These are phyloP conservation scores for Copidosoma aretas DNA, from an alignment of 2,888 invertebrate genomes.

Conservation along the genomic window DNA sequence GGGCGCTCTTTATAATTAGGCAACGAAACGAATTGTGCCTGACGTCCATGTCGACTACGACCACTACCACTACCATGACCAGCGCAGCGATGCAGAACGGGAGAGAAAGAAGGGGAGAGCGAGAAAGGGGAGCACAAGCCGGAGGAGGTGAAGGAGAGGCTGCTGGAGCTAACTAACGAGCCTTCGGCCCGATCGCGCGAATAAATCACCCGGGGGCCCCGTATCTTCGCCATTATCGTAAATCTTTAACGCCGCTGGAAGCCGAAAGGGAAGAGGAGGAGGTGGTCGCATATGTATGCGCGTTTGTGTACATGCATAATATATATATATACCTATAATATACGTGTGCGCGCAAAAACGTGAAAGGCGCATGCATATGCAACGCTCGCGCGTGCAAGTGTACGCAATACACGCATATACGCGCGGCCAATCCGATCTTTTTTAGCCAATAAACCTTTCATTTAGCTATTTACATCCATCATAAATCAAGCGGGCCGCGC, in stretches of 20 bases:
- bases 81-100: not conserved
- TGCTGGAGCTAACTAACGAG: slow-evolving; percentile 55
- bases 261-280: slow-evolving; percentile 24
- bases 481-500: slow-evolving; percentile 47
- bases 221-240: slow-evolving; percentile 60
- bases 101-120: not conserved
- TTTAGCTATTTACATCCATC: slow-evolving; percentile 53
- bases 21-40: slow-evolving; percentile 59
- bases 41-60: slow-evolving; percentile 60
- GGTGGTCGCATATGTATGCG: too few relatives aligned
- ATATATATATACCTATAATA: slow-evolving; percentile 28
- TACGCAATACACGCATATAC: slow-evolving; percentile 32
- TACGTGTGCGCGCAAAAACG: slow-evolving; percentile 21
- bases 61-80: slow-evolving; percentile 20
- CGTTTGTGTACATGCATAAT: too few relatives aligned
- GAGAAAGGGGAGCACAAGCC: not conserved
- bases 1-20: slow-evolving; percentile 59
- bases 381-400: slow-evolving; percentile 6
- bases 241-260: slow-evolving; percentile 54
- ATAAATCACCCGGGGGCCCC: slow-evolving; percentile 53
- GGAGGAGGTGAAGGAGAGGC: not conserved
- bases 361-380: not conserved
- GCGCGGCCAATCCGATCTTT: slow-evolving; percentile 34
- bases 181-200: slow-evolving; percentile 54
- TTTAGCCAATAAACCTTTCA: slow-evolving; percentile 53